Conservation (phyloP, 2,113 vertebrate species). For the Rhagologus leucostigma region DNA sequence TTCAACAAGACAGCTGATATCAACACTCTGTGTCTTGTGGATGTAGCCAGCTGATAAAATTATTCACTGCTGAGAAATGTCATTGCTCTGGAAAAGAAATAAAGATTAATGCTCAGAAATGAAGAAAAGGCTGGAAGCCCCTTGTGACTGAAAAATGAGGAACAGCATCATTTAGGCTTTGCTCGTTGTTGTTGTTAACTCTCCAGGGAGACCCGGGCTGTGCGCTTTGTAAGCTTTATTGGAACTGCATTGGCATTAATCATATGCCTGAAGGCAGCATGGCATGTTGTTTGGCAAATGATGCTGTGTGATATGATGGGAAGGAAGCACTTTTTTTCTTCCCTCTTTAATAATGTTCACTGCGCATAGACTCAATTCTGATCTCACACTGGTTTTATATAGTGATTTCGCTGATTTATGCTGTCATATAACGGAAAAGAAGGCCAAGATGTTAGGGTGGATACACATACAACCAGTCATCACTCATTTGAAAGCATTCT, state of each 20-base stretch:
- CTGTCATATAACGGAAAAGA: neutral
- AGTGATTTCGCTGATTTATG: neutral
- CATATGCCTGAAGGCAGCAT: constrained; percentile 5
- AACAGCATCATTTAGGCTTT: constrained; percentile 25
- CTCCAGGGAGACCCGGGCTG: neutral
- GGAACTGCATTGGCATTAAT: constrained; percentile 45
- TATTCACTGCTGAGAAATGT: constrained; percentile 11
- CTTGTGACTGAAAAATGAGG: constrained; percentile 32
- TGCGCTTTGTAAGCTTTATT: constrained; percentile 9
- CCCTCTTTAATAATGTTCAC: neutral
- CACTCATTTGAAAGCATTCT: neutral
- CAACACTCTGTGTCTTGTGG: neutral
- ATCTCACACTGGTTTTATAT: constrained; percentile 1
- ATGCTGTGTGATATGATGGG: neutral
- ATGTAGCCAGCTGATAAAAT: constrained; percentile 26
- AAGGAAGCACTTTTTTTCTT: neutral
- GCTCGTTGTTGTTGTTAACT: neutral
- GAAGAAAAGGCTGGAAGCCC: constrained; percentile 17
- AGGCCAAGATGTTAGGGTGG: neutral
- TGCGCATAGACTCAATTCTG: neutral
- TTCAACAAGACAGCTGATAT: neutral
- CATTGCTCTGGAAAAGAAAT: constrained; percentile 37
- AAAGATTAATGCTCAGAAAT: constrained; percentile 41
- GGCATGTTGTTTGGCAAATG: constrained; percentile 18
- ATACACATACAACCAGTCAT: neutral